Percentiles rank a stretch among this genome's conserved stretches.
phyloP scores from a whole-genome alignment of 2,113 vertebrate genomes.

The Menidia beryllina region DNA sequence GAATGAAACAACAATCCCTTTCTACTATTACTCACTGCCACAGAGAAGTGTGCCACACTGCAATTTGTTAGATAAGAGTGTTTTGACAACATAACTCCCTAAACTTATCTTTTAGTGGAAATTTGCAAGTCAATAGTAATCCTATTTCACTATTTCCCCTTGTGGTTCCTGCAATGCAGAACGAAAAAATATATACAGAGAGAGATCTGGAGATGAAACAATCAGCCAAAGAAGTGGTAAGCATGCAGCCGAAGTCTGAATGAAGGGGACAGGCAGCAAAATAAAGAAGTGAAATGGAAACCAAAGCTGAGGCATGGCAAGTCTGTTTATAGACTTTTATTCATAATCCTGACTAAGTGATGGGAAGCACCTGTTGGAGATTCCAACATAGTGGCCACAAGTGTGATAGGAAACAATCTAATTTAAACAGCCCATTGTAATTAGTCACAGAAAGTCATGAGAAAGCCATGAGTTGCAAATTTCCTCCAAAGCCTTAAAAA shows the following conservation, averaged over 20 bases:
- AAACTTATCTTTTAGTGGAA: conserved; percentile 7
- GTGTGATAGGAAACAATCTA: conserved; percentile 14
- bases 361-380: conserved; percentile 69
- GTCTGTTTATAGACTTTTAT: conserved; percentile 53
- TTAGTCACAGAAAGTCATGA: conserved; percentile 7
- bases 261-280: conserved; percentile 11
- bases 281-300: conserved; percentile 20
- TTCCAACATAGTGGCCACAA: conserved; percentile 4
- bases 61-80: too few species aligned
- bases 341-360: conserved; percentile 50
- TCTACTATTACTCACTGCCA: conserved; percentile 12
- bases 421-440: neutral
- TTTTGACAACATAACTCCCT: neutral
- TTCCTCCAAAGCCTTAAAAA: neutral
- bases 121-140: conserved; percentile 11
- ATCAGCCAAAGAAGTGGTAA: conserved; percentile 12
- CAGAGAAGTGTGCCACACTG: neutral
- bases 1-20: conserved; percentile 16
- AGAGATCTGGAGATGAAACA: neutral
- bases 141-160: conserved; percentile 12
- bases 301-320: conserved; percentile 1
- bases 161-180: conserved; percentile 19
- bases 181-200: neutral
- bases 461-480: neutral
- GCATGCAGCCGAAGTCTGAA: neutral